A percentile compares a stretch with the other conserved stretches of the same genome.
These are phyloP conservation scores for Cistogaster globosa DNA, from an alignment of 2,888 invertebrate species.

Conservation along the genomic window DNA sequence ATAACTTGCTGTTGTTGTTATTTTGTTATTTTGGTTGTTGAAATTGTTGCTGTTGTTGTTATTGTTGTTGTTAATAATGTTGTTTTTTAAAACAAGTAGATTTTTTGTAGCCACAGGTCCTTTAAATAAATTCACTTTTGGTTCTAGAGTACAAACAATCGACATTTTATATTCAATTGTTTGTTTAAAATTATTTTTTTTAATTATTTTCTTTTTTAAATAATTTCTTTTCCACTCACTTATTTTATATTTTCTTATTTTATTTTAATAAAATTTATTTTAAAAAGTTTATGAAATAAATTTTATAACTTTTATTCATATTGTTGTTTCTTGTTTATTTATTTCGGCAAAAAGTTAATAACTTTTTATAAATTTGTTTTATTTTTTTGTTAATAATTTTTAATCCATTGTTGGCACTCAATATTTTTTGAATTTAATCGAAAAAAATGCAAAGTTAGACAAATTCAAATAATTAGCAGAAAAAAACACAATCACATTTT, in stretches of 20 bases:
- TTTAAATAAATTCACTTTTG: slow-evolving; percentile 79
- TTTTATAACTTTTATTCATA: slow-evolving; percentile 62
- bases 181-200: slow-evolving; percentile 13
- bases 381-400: slow-evolving; percentile 12
- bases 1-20: slow-evolving; percentile 5
- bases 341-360: slow-evolving; percentile 5
- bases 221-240: background rate
- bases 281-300: slow-evolving; percentile 8
- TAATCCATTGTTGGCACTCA: slow-evolving; percentile 15
- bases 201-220: background rate
- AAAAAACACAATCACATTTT: slow-evolving; percentile 65
- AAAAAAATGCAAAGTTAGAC: background rate
- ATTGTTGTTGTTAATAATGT: slow-evolving; percentile 57
- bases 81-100: slow-evolving; percentile 72
- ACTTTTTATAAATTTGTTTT: slow-evolving; percentile 22
- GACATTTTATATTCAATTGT: slow-evolving; percentile 77
- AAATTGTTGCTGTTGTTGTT: slow-evolving; percentile 70
- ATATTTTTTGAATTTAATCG: slow-evolving; percentile 32
- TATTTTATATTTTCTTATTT: slow-evolving; percentile 8
- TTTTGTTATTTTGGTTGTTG: slow-evolving; percentile 53
- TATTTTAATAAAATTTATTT: slow-evolving; percentile 31
- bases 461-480: slow-evolving; percentile 5
- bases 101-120: slow-evolving; percentile 75
- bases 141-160: slow-evolving; percentile 80
- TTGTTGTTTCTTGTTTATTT: background rate